Evolutionary conservation across 2,888 invertebrate species (phyloP).

Genomic region (Argyresthia goedartella): DNA sequence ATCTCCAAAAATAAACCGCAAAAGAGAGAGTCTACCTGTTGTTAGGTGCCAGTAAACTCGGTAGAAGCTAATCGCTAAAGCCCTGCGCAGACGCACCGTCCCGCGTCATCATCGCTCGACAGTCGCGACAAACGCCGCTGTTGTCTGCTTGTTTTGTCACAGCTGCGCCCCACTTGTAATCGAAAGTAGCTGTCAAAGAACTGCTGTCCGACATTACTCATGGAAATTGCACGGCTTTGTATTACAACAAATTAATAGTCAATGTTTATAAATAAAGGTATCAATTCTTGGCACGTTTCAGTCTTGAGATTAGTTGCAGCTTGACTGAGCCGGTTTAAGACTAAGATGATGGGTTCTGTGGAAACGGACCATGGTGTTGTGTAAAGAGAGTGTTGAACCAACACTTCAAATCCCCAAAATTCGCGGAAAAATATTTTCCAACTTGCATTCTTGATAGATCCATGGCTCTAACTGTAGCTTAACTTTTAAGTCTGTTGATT

Average conservation of each 20-base stretch:
- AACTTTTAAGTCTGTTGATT: too few species aligned
- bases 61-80: too few species aligned
- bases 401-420: too few species aligned
- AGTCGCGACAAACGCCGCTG: conserved; percentile 41
- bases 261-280: conserved; percentile 35
- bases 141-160: conserved; percentile 58
- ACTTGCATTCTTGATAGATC: too few species aligned
- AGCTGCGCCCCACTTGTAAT: conserved; percentile 62
- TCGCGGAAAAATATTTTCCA: too few species aligned
- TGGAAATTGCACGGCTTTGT: conserved; percentile 39
- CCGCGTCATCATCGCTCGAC: neutral
- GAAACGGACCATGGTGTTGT: neutral
- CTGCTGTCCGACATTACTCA: conserved; percentile 50
- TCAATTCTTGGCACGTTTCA: conserved; percentile 21
- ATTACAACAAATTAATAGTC: conserved; percentile 39
- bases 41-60: too few species aligned
- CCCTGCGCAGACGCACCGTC: too few species aligned
- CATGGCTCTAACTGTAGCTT: too few species aligned
- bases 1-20: too few species aligned
- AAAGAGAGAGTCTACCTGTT: too few species aligned
- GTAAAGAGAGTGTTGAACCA: too few species aligned
- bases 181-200: conserved; percentile 44
- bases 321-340: neutral
- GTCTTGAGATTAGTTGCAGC: conserved; percentile 11
- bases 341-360: neutral